Base-by-base conservation (phyloP, 2,888 invertebrate species). In the Volucella zonaria region DNA sequence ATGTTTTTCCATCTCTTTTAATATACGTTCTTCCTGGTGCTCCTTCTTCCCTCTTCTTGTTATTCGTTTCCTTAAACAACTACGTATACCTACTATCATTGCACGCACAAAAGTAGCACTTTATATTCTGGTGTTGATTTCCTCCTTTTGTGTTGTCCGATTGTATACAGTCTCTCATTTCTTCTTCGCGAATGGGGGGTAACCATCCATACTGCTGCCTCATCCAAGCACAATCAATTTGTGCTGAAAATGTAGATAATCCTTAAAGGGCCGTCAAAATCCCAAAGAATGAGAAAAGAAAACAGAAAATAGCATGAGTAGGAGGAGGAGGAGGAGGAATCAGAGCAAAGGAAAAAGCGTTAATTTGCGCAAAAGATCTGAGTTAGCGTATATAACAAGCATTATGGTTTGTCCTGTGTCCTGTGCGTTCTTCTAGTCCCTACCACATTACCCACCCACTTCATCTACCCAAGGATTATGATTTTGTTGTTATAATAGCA, bases 41-140 rank as follows among this genome's bases (percentile, higher is more conserved):
- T 43, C 40, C 18, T 59, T 18, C 10, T 15, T 12, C 9, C 45
- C 1, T 18, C n/a, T 45, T 47, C 43, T 23, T 38, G 47, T 47
- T 42, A 23, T 12, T 47, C 8, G 18, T 15, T 23, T 3, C 38
- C 14, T 9, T 23, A 8, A 38, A 62, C 56, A 77, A 62, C 70
- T 18, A 18, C 18, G 18, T 23, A 23, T 23, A 3, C 2, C 0
- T 56, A 62, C 54, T 78, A 56, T 43, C 68, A 54, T 64, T 70
- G 61, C 68, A 71, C 70, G 78, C 78, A 71, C 59, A 70, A 51
- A 64, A 70, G 42, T 64, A 78, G 56, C 62, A 78, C 78, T 78
- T 78, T 71, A 70, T 78, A 78, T 78, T 78, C 78, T 64, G 62
- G 70, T 64, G 78, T 56, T 71, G 78, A 70, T 77, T 70, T 78